phyloP scores from a whole-genome alignment of 2,888 invertebrate species.

The Apantesis nais region DNA sequence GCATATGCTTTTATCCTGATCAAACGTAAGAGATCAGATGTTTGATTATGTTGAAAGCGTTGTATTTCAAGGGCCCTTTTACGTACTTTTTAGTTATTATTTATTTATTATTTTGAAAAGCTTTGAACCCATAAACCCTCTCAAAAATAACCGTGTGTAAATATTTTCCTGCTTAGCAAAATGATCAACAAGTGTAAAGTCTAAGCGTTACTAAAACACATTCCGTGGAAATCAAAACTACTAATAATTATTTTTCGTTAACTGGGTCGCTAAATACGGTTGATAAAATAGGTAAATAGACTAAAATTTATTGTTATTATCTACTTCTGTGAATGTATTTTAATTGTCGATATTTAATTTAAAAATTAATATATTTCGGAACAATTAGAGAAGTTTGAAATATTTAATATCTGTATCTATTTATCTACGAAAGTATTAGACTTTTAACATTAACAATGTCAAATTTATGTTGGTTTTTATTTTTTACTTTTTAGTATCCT shows the following conservation, averaged over 20 bases:
- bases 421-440: too few relatives aligned
- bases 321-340: not conserved
- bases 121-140: not conserved
- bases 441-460: too few relatives aligned
- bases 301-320: not conserved
- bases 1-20: slow-evolving; percentile 58
- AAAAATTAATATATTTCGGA: too few relatives aligned
- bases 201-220: not conserved
- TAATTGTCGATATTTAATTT: too few relatives aligned
- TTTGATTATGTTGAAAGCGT: slow-evolving; percentile 36
- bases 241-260: not conserved
- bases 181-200: not conserved
- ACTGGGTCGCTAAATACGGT: not conserved
- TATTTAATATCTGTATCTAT: too few relatives aligned
- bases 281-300: not conserved
- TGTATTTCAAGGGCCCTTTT: slow-evolving; percentile 24
- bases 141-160: not conserved
- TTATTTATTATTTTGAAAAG: not conserved
- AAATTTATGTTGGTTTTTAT: too few relatives aligned
- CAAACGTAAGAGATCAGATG: slow-evolving; percentile 52
- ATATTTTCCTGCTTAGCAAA: not conserved
- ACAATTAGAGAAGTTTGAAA: too few relatives aligned
- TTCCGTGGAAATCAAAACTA: not conserved
- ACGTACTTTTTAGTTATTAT: slow-evolving; percentile 14
- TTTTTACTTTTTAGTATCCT: too few relatives aligned